Conservation (phyloP, 1,140 invertebrate genomes). For the Stegodyphus mimosarum region DNA sequence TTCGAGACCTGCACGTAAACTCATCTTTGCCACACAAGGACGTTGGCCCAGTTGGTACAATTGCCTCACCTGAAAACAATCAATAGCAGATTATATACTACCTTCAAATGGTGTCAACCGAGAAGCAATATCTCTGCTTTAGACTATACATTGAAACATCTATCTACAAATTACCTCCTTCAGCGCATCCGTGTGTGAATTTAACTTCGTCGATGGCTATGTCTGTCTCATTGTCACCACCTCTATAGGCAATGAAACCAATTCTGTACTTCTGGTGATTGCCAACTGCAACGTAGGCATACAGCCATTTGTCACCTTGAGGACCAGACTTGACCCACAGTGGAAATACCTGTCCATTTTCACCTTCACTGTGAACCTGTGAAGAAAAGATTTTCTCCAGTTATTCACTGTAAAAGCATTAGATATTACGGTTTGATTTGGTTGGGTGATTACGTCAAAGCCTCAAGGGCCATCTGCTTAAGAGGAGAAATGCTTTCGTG, state of each 20-base stretch:
- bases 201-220: constrained; percentile 67
- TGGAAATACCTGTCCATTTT: constrained; percentile 16
- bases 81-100: neutral
- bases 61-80: constrained; percentile 14
- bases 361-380: constrained; percentile 41
- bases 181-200: constrained; percentile 65
- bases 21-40: constrained; percentile 7
- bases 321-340: constrained; percentile 50
- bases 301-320: constrained; percentile 61
- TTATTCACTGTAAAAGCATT: too few relatives aligned
- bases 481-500: too few relatives aligned
- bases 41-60: constrained; percentile 38
- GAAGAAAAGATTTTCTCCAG: too few relatives aligned
- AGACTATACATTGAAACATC: too few relatives aligned
- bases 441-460: too few relatives aligned
- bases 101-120: too few relatives aligned
- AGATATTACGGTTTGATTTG: too few relatives aligned
- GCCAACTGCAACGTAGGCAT: constrained; percentile 59
- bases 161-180: constrained; percentile 37
- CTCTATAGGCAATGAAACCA: constrained; percentile 64
- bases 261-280: constrained; percentile 62
- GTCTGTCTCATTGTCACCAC: constrained; percentile 64
- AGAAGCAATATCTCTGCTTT: too few relatives aligned
- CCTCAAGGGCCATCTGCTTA: too few relatives aligned
- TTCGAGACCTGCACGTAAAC: constrained; percentile 1